These are phyloP conservation scores for Ptychodera flava DNA, from an alignment of 35 echinoderm and acorn worm genomes.

Conservation along the genomic window DNA sequence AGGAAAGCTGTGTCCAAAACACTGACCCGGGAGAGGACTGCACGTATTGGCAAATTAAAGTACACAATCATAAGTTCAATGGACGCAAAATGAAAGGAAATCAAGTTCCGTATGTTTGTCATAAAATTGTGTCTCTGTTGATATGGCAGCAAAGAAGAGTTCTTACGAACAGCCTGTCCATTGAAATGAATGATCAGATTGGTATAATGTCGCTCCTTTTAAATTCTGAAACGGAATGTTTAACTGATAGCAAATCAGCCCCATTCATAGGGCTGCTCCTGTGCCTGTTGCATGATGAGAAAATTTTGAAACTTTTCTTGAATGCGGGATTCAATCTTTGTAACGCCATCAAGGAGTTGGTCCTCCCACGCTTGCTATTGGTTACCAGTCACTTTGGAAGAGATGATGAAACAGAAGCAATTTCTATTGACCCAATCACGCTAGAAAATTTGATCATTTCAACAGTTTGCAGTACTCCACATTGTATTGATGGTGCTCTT, in stretches of 20 bases:
- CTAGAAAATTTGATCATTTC: not conserved
- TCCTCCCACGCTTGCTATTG: too few species aligned
- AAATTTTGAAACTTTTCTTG: not conserved
- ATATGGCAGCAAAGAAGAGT: too few species aligned
- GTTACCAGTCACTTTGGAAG: not conserved
- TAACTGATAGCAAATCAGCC: not conserved
- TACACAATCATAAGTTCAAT: too few species aligned
- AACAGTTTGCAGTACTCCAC: not conserved
- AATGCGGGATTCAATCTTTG: not conserved
- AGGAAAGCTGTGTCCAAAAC: too few species aligned
- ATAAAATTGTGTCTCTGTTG: too few species aligned
- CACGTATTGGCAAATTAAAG: too few species aligned
- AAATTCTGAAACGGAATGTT: not conserved
- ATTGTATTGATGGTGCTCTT: not conserved
- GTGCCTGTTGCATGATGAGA: not conserved
- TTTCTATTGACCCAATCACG: too few species aligned
- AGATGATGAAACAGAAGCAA: not conserved
- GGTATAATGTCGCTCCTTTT: not conserved
- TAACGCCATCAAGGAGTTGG: not conserved
- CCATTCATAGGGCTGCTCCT: not conserved
- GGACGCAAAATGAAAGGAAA: too few species aligned
- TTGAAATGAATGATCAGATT: not conserved
- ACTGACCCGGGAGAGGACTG: too few species aligned
- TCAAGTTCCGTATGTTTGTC: too few species aligned
- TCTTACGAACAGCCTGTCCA: not conserved